Evolutionary conservation across 2,797 vertebrate genomes (phyloP).

Genomic region (Podargus strigoides): DNA sequence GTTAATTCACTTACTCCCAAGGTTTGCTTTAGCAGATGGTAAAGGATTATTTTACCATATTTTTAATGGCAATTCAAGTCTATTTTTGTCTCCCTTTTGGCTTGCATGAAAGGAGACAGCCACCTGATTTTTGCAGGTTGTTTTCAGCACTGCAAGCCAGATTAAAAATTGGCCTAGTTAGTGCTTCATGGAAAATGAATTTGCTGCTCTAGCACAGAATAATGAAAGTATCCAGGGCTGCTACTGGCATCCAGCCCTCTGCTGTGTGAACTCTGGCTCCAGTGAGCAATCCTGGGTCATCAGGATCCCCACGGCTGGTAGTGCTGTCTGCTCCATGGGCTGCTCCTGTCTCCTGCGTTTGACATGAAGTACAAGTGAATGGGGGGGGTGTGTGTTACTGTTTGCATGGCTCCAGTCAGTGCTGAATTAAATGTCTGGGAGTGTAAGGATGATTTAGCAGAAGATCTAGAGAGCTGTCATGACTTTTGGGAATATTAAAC

Average conservation of each 20-base stretch:
- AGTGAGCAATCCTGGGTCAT: background rate
- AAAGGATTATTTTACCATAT: constrained; percentile 72
- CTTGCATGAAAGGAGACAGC: constrained; percentile 59
- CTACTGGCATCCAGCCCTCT: background rate
- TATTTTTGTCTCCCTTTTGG: constrained; percentile 77
- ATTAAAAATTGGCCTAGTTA: constrained; percentile 29
- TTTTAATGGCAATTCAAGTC: constrained; percentile 66
- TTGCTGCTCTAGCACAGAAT: constrained; percentile 8
- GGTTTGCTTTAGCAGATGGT: constrained; percentile 70
- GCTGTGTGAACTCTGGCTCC: background rate
- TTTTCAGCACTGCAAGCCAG: constrained; percentile 56
- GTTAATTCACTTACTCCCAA: constrained; percentile 67
- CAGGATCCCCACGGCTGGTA: background rate
- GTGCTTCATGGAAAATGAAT: constrained; percentile 50
- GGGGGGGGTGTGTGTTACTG: background rate
- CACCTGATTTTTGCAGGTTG: constrained; percentile 78
- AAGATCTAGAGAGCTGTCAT: background rate
- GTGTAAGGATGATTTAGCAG: background rate
- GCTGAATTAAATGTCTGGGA: background rate
- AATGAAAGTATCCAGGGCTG: background rate
- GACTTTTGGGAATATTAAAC: background rate
- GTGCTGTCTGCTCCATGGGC: background rate
- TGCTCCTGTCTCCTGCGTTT: background rate
- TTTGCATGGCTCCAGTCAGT: background rate
- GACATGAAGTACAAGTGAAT: background rate